Percentiles rank a stretch among this genome's conserved stretches.
Conservation (phyloP, 2,113 vertebrate species). For the Protobothrops mucrosquamatus region DNA sequence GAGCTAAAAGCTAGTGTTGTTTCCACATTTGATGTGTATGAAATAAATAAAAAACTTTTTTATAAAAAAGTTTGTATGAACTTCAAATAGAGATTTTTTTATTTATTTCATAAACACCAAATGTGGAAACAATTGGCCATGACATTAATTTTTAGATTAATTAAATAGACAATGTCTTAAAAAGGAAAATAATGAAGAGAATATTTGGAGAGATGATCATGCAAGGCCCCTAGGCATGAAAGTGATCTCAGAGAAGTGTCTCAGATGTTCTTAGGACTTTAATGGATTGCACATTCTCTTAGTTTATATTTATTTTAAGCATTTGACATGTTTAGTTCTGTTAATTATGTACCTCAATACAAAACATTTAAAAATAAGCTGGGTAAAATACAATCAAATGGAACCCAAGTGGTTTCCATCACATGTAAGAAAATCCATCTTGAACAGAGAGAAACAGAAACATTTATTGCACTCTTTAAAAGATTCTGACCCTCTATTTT, state of each 20-base stretch:
- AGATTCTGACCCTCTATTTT: neutral
- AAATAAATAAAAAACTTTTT: neutral
- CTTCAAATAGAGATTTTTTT: conserved; percentile 52
- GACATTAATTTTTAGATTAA: conserved; percentile 34
- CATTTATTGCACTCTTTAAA: neutral
- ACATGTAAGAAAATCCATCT: neutral
- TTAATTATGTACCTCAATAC: neutral
- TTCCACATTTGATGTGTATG: neutral
- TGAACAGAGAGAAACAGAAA: neutral
- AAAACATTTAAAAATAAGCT: neutral
- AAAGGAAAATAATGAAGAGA: neutral
- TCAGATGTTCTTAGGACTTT: neutral
- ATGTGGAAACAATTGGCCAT: conserved; percentile 51
- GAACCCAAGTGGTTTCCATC: neutral
- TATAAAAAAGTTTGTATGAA: too few relatives aligned
- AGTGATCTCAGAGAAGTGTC: neutral
- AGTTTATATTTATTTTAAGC: neutral
- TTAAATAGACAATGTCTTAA: neutral
- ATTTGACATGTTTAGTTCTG: neutral
- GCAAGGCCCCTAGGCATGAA: neutral
- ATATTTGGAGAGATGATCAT: too few relatives aligned
- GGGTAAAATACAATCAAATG: neutral
- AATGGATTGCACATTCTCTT: neutral
- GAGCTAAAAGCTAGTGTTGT: conserved; percentile 40
- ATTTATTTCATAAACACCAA: conserved; percentile 57